Percentiles rank a stretch among this genome's conserved stretches.
These are phyloP conservation scores for Pagetopsis macropterus DNA, from an alignment of 2,797 vertebrate species.

Conservation along the genomic window DNA sequence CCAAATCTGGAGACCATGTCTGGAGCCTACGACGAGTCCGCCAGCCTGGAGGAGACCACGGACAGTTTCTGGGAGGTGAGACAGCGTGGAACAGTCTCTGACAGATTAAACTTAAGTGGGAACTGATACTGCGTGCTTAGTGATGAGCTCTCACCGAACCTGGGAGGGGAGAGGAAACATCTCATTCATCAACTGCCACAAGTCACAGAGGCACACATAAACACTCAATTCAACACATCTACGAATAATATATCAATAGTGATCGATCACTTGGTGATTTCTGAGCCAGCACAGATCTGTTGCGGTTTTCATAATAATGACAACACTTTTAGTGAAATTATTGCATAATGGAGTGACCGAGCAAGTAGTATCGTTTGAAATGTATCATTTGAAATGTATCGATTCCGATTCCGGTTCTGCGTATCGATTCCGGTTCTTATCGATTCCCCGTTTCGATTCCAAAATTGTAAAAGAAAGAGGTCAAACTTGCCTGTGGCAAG, in stretches of 20 bases:
- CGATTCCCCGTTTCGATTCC: too few relatives aligned
- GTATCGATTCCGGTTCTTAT: too few relatives aligned
- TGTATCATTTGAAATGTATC: too few relatives aligned
- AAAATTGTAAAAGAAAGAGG: too few relatives aligned
- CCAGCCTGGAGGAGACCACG: conserved; percentile 88
- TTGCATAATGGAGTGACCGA: conserved; percentile 4
- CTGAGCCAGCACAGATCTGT: background rate
- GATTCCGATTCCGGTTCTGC: too few relatives aligned
- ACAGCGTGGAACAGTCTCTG: conserved; percentile 12
- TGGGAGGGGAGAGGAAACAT: background rate
- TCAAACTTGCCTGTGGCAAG: too few relatives aligned
- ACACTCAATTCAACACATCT: background rate
- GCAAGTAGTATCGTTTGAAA: background rate
- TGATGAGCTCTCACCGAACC: conserved; percentile 51
- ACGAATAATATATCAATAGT: conserved; percentile 4
- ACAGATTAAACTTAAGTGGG: conserved; percentile 33
- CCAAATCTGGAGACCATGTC: conserved; percentile 88
- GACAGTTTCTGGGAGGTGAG: conserved; percentile 99
- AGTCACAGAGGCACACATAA: background rate
- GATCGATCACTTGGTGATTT: background rate
- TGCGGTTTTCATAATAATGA: conserved; percentile 3
- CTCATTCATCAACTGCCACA: conserved; percentile 14
- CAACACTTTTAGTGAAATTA: background rate
- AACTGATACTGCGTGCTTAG: conserved; percentile 1
- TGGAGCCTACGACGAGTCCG: conserved; percentile 89